These are phyloP conservation scores for Macrocentrus cingulum DNA, from an alignment of 1,140 invertebrate genomes.

Conservation along the genomic window DNA sequence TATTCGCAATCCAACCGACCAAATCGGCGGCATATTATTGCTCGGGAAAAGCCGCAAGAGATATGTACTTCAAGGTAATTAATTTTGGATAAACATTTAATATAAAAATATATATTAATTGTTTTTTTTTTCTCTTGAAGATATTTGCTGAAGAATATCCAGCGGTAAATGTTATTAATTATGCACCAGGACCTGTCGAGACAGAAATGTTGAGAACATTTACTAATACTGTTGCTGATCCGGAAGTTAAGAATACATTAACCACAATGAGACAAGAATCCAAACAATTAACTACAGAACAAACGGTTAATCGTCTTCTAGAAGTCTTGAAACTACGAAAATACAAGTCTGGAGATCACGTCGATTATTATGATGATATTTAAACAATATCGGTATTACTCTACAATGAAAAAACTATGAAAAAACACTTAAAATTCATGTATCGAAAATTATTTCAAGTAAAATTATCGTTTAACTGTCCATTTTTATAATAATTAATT, in stretches of 20 bases:
- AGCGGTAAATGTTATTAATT: constrained; percentile 79
- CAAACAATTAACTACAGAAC: constrained; percentile 72
- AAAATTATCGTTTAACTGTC: no score
- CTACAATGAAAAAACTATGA: no score
- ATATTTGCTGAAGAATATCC: constrained; percentile 79
- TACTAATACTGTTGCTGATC: constrained; percentile 62
- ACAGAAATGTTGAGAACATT: constrained; percentile 85
- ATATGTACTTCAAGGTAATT: constrained; percentile 83
- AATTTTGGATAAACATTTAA: constrained; percentile 1
- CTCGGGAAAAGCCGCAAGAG: constrained; percentile 85
- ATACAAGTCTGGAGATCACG: constrained; percentile 79
- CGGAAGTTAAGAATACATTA: constrained; percentile 66
- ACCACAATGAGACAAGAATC: constrained; percentile 60
- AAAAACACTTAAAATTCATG: no score
- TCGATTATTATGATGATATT: constrained; percentile 81
- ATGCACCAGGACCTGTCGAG: constrained; percentile 90
- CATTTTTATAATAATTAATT: no score
- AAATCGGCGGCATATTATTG: constrained; percentile 80
- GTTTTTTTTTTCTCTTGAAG: constrained; percentile 20
- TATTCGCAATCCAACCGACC: constrained; percentile 76
- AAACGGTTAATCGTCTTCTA: constrained; percentile 76
- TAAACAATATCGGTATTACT: constrained; percentile 24
- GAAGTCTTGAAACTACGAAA: constrained; percentile 70
- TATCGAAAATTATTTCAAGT: no score
- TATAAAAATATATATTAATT: constrained; percentile 6